Evolutionary conservation across 1,140 invertebrate genomes (phyloP).

Genomic region (Carposina sasakii): DNA sequence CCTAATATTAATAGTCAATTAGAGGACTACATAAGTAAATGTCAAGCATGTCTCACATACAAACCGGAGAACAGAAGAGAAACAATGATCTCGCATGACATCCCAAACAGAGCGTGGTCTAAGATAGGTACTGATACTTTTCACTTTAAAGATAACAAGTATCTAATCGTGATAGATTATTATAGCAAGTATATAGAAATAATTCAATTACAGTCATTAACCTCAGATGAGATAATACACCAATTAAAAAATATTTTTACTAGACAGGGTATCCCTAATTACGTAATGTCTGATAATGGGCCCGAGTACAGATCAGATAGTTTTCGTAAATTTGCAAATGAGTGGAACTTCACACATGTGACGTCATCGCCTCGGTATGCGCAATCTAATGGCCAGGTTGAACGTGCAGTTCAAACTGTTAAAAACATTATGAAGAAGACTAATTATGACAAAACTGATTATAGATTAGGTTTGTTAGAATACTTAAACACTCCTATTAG

Average conservation of each 20-base stretch:
- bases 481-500: slow-evolving; percentile 29
- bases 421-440: slow-evolving; percentile 35
- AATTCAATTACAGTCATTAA: slow-evolving; percentile 10
- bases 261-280: slow-evolving; percentile 46
- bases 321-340: slow-evolving; percentile 48
- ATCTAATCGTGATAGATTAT: slow-evolving; percentile 48
- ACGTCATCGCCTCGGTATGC: slow-evolving; percentile 47
- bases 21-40: slow-evolving; percentile 7
- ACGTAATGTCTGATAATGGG: slow-evolving; percentile 57
- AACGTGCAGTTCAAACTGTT: slow-evolving; percentile 32
- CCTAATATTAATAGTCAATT: slow-evolving; percentile 6
- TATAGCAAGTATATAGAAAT: slow-evolving; percentile 43
- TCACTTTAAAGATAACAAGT: slow-evolving; percentile 35
- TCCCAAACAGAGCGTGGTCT: slow-evolving; percentile 33
- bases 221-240: slow-evolving; percentile 20
- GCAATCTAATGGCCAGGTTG: slow-evolving; percentile 59
- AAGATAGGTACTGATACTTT: slow-evolving; percentile 44
- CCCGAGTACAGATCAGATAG: slow-evolving; percentile 51
- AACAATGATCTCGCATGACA: slow-evolving; percentile 34
- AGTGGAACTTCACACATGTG: slow-evolving; percentile 47
- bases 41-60: slow-evolving; percentile 4
- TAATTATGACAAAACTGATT: slow-evolving; percentile 18
- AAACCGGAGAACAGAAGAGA: slow-evolving; percentile 27
- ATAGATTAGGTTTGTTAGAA: slow-evolving; percentile 25
- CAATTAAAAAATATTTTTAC: slow-evolving; percentile 43